These are phyloP conservation scores for Amaurobius ferox DNA, from an alignment of 2,888 invertebrate species.

Conservation along the genomic window DNA sequence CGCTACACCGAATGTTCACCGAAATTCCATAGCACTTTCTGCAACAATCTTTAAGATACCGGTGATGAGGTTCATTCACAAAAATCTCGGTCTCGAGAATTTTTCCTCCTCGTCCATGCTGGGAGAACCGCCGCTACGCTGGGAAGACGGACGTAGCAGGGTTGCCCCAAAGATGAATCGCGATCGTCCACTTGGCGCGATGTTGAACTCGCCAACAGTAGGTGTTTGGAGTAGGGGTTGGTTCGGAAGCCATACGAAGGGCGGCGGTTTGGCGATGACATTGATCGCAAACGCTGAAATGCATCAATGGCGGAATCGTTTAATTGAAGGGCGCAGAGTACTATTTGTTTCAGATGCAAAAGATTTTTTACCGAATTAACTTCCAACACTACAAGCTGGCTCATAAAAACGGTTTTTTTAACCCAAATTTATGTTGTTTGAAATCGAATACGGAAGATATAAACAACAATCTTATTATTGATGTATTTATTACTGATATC, in stretches of 20 bases:
- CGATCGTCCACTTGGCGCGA: not conserved
- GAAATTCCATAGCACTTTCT: too few species aligned
- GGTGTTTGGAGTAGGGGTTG: too few species aligned
- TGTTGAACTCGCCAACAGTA: too few species aligned
- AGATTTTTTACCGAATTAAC: too few species aligned
- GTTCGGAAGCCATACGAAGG: not conserved
- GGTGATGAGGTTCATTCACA: slow-evolving; percentile 2
- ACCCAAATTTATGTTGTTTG: too few species aligned
- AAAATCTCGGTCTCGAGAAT: not conserved
- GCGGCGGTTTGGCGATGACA: not conserved
- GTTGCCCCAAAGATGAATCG: not conserved
- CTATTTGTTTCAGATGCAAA: not conserved
- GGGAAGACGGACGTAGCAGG: not conserved
- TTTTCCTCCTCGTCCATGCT: not conserved
- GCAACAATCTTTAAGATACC: too few species aligned
- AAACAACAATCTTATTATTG: too few species aligned
- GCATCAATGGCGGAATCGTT: not conserved
- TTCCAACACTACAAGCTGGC: too few species aligned
- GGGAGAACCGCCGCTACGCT: not conserved
- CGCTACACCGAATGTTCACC: too few species aligned
- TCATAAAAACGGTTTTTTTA: too few species aligned
- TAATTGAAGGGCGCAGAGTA: not conserved
- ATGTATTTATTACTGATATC: too few species aligned
- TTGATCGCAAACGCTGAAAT: not conserved
- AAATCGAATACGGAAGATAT: too few species aligned